Evolutionary conservation across 2,113 vertebrate species (phyloP).

Genomic region (Neopipo cinnamomea): DNA sequence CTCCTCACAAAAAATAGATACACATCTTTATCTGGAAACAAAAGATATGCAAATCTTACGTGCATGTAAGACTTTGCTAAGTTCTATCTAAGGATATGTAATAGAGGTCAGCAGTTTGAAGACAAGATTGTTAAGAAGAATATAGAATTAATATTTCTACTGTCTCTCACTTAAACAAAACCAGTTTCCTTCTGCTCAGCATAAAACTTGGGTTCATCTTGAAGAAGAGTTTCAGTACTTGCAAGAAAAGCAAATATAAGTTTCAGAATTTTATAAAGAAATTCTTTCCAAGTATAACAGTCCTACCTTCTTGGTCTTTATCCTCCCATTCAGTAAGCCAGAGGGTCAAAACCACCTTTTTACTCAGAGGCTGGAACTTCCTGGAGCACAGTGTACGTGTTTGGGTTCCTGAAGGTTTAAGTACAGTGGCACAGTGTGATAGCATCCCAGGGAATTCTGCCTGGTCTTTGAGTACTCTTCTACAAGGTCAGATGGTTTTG

Average conservation of each 20-base stretch:
- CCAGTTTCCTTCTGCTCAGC: background rate
- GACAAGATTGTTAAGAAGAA: background rate
- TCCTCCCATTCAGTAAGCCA: background rate
- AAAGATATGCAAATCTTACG: background rate
- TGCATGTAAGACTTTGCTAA: background rate
- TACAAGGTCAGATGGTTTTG: background rate
- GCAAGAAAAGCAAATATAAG: background rate
- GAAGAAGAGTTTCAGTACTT: background rate
- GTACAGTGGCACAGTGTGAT: accelerated
- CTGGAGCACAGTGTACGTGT: accelerated
- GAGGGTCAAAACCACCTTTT: background rate
- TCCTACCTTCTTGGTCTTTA: background rate
- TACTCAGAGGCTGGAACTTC: background rate
- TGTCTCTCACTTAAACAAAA: background rate
- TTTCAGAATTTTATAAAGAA: background rate
- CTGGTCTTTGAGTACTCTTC: background rate
- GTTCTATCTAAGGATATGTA: background rate
- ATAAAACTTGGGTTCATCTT: background rate
- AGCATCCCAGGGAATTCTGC: background rate
- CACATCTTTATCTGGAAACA: background rate
- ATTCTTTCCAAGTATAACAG: background rate
- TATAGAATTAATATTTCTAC: background rate
- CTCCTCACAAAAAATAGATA: background rate
- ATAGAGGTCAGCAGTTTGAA: background rate
- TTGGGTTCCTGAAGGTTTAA: background rate